phyloP scores from a whole-genome alignment of 2,888 invertebrate species.

The Panorpa germanica region DNA sequence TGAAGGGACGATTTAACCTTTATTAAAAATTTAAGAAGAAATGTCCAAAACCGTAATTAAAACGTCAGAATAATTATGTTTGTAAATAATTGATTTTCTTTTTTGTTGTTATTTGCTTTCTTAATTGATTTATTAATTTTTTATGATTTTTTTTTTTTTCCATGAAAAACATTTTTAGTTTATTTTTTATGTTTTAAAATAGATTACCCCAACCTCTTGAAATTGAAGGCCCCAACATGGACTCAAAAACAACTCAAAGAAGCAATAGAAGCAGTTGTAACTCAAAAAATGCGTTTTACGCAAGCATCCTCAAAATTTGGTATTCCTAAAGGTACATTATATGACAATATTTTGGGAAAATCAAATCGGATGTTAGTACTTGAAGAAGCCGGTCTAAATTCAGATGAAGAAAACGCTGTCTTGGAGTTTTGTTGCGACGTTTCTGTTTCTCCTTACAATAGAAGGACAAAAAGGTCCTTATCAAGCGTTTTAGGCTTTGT shows the following conservation, averaged over 20 bases:
- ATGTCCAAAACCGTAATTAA: too few species aligned
- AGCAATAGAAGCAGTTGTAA: conserved; percentile 55
- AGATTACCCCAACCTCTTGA: conserved; percentile 44
- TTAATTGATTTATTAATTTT: conserved; percentile 15
- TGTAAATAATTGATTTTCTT: conserved; percentile 19
- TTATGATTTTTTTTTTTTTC: conserved; percentile 8
- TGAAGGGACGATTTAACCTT: too few species aligned
- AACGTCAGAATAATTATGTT: conserved; percentile 18
- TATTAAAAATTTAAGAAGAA: too few species aligned
- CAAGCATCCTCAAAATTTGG: conserved; percentile 51
- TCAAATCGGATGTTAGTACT: conserved; percentile 57
- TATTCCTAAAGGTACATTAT: conserved; percentile 58
- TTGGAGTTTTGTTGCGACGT: conserved; percentile 58
- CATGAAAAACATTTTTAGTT: conserved; percentile 15
- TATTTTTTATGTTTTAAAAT: too few species aligned
- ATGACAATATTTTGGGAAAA: conserved; percentile 60
- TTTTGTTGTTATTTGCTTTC: conserved; percentile 18
- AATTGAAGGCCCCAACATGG: conserved; percentile 59
- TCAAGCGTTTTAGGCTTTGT: conserved; percentile 41
- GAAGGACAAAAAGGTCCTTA: conserved; percentile 49
- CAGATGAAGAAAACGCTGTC: conserved; percentile 40
- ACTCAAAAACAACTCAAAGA: conserved; percentile 53
- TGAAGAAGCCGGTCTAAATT: conserved; percentile 42
- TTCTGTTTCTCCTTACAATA: conserved; percentile 46
- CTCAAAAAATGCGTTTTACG: conserved; percentile 58